Evolutionary conservation across 2,797 vertebrate species (phyloP).

Genomic region (Tangara arthus): DNA sequence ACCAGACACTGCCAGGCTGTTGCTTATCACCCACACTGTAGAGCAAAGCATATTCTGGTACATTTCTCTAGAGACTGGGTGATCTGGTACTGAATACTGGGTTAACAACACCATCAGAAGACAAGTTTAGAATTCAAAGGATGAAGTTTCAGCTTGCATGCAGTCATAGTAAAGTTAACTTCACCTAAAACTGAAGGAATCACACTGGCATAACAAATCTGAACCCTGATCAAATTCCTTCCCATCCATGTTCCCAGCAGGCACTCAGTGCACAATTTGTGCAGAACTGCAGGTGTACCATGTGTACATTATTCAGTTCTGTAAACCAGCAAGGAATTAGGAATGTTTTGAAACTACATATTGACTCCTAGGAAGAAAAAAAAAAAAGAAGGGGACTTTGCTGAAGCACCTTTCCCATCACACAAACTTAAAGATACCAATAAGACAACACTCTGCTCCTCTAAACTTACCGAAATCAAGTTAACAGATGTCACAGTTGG

Average conservation of each 20-base stretch:
- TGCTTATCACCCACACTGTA: background rate
- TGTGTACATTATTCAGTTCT: rapidly evolving
- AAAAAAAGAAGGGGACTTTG: background rate
- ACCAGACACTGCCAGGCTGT: background rate
- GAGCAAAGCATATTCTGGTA: background rate
- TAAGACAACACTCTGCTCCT: background rate
- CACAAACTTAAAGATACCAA: background rate
- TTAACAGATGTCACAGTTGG: background rate
- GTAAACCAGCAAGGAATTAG: background rate
- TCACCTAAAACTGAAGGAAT: background rate
- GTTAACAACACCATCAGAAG: background rate
- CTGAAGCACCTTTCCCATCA: background rate
- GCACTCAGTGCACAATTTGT: too few species aligned
- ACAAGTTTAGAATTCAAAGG: background rate
- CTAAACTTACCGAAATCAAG: background rate
- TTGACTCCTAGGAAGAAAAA: background rate
- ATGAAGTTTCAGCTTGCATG: background rate
- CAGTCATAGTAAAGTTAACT: background rate
- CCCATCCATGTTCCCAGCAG: background rate
- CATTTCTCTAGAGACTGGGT: background rate
- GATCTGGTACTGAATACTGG: background rate
- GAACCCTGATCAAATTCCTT: background rate
- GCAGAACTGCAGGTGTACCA: background rate
- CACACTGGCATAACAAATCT: background rate
- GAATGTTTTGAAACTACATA: background rate